Evolutionary conservation across 2,797 vertebrate genomes (phyloP), one percentile per base, ranked within the genome.

Genomic region (Hemitrygon akajei): DNA sequence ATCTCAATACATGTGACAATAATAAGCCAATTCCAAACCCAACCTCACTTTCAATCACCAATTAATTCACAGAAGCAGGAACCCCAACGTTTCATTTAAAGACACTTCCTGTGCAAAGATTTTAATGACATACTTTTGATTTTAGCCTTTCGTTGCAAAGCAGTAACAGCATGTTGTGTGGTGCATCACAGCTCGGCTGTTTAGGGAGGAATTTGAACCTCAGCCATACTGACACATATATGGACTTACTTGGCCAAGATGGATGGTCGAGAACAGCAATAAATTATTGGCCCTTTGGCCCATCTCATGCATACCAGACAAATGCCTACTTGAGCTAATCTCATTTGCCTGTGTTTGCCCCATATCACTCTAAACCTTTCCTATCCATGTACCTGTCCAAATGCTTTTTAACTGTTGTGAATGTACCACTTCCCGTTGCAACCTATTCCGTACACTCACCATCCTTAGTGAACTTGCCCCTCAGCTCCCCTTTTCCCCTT

Each of bases 51-150:
- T 47, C 47, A 47, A 37, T 91, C 16, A 34, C 12, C 63, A 91
- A 91, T 40, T 91, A 91, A 91, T 40, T 91, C 87, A 71, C 30
- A 91, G 34, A 91, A 37, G 30, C n/a, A 69, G 60, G 14, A 91
- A 91, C 60, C 22, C 66, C 34, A 69, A 91, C 25, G 18, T 69
- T 60, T 58, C 37, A n/a, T 20, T 91, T 69, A 91, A 91, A 91
- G 37, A 37, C 12, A 7, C 87, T 18, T 25, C 20, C 27, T 80
- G 73, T n/a, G 82, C 82, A n/a, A 60, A n/a, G 12, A 86, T 63
- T 86, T 86, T 86, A 86, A 86, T n/a, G 60, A 25, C 1, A 25
- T 47, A 47, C 82, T 60, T 1, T 16, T 6, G 4, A 60, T 60
- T 12, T 25, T 12, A 40, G 79, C 34, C 11, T 80, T 58, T 47